Evolutionary conservation across 2,888 invertebrate genomes (phyloP).

Genomic region (Cheilosia impressa): DNA sequence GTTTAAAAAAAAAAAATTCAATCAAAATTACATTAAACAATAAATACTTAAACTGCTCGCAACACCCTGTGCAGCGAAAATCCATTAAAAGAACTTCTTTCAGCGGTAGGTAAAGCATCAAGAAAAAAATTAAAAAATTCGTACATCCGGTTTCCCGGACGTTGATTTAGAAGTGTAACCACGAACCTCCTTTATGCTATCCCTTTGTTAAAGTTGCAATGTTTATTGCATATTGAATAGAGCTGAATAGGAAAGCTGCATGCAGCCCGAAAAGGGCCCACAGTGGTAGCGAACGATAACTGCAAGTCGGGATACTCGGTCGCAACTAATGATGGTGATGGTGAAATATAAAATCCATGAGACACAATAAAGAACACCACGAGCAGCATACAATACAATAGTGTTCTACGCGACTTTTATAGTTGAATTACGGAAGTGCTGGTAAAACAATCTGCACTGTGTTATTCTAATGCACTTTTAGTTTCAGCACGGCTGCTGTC

Average conservation of each 20-base stretch:
- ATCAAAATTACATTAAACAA: no score
- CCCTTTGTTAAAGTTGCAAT: not conserved
- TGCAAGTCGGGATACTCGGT: not conserved
- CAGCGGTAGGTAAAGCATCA: no score
- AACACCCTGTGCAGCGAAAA: no score
- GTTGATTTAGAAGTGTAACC: conserved; percentile 10
- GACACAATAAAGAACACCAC: conserved; percentile 22
- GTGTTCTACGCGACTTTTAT: not conserved
- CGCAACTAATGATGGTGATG: conserved; percentile 29
- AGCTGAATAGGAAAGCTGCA: not conserved
- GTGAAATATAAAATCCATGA: conserved; percentile 31
- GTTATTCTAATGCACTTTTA: conserved; percentile 4
- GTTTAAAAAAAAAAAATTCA: no score
- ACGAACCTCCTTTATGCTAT: not conserved
- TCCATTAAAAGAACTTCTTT: no score
- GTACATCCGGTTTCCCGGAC: not conserved
- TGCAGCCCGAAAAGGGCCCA: not conserved
- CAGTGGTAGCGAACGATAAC: not conserved
- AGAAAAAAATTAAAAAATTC: not conserved
- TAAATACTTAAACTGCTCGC: no score
- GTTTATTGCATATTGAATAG: conserved; percentile 4
- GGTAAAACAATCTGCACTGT: conserved; percentile 4
- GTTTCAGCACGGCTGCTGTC: conserved; percentile 7
- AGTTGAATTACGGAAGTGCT: conserved; percentile 12
- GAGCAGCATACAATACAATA: not conserved